Conservation (phyloP, 2,797 vertebrate species). For the Macropus fuliginosus region DNA sequence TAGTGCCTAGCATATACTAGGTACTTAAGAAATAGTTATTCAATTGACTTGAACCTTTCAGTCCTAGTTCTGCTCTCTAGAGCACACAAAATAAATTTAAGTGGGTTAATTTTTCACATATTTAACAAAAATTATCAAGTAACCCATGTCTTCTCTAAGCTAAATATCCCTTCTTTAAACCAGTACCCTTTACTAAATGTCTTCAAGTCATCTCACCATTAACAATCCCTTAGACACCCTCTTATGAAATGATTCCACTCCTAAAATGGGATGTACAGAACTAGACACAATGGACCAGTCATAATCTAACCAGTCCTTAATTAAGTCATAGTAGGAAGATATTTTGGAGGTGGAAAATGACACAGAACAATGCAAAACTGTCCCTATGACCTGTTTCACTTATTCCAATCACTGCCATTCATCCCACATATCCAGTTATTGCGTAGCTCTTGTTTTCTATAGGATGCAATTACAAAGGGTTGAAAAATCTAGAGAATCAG, state of each 20-base stretch:
- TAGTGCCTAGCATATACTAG: background rate
- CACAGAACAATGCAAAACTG: background rate
- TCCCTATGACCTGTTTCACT: background rate
- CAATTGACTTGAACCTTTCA: background rate
- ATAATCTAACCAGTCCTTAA: background rate
- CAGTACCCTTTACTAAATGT: background rate
- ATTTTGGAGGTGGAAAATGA: background rate
- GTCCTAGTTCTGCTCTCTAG: background rate
- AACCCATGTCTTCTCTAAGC: background rate
- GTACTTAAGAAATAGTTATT: background rate
- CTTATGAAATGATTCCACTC: background rate
- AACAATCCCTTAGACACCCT: background rate
- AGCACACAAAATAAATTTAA: background rate
- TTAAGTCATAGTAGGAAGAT: background rate
- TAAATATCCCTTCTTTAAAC: background rate
- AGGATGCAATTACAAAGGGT: background rate
- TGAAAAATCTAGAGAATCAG: background rate
- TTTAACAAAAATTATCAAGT: background rate
- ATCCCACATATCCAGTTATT: background rate
- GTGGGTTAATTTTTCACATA: background rate
- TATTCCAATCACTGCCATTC: background rate
- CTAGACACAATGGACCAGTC: background rate
- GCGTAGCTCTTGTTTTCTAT: background rate
- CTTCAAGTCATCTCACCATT: background rate
- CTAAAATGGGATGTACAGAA: background rate